Percentiles rank a stretch among this genome's conserved stretches.
Conservation (phyloP, 2,797 vertebrate species). For the Megaceryle alcyon region DNA sequence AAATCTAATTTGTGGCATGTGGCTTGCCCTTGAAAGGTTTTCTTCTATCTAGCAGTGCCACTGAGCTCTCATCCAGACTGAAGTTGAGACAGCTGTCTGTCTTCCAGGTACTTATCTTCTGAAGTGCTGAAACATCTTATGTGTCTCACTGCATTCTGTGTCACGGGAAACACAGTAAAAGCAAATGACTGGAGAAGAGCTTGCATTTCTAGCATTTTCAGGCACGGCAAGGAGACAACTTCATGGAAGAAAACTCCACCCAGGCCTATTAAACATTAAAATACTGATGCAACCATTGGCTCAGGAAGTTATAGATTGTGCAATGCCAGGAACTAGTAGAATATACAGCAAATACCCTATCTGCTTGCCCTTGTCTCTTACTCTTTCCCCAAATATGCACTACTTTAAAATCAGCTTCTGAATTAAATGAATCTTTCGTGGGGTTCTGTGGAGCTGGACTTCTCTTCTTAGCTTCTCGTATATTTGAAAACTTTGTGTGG, state of each 20-base stretch:
- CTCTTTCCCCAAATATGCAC: background rate
- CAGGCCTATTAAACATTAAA: constrained; percentile 10
- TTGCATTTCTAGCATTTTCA: background rate
- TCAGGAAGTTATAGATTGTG: background rate
- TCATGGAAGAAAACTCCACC: background rate
- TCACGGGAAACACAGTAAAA: constrained; percentile 23
- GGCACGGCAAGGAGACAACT: background rate
- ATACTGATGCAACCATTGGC: background rate
- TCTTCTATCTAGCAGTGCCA: background rate
- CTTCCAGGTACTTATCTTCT: constrained; percentile 56
- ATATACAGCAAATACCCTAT: background rate
- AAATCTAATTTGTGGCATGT: constrained; percentile 12
- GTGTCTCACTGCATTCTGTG: background rate
- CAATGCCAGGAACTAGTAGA: background rate
- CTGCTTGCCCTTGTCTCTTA: background rate
- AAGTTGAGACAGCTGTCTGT: constrained; percentile 35
- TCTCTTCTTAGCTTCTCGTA: background rate
- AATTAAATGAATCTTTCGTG: constrained; percentile 1
- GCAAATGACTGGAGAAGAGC: background rate
- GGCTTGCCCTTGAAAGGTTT: constrained; percentile 6
- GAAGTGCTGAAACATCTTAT: constrained; percentile 15
- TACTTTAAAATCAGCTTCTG: background rate
- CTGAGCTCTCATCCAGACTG: background rate
- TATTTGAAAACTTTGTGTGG: constrained; percentile 47
- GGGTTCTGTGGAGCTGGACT: constrained; percentile 11